These are phyloP conservation scores for Himalopsyche kuldschensis DNA, from an alignment of 2,888 invertebrate genomes.

Conservation along the genomic window DNA sequence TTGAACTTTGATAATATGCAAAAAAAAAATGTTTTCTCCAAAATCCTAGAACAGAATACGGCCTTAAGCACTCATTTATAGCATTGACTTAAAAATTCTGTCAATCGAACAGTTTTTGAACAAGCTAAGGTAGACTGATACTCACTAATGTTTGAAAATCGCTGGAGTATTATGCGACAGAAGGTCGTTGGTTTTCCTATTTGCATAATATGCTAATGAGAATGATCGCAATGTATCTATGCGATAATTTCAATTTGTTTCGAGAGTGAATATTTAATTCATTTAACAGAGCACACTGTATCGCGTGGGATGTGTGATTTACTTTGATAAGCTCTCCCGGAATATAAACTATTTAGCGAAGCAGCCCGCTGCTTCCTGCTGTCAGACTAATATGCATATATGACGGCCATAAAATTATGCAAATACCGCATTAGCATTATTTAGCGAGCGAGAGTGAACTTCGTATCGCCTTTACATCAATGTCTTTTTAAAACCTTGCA, in stretches of 20 bases:
- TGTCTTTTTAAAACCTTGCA: no score
- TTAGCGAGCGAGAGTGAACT: no score
- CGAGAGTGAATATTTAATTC: not conserved
- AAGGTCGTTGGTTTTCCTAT: not conserved
- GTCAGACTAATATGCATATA: not conserved
- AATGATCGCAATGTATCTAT: not conserved
- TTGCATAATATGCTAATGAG: not conserved
- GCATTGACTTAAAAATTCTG: no score
- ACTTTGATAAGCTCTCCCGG: not conserved
- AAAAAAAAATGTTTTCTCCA: no score
- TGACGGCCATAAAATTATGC: not conserved
- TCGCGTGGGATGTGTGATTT: not conserved
- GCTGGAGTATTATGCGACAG: not conserved
- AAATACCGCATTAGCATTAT: not conserved
- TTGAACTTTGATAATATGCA: no score
- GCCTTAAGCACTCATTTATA: no score
- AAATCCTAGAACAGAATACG: no score
- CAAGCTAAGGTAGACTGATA: no score
- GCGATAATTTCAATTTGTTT: not conserved
- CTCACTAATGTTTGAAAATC: not conserved
- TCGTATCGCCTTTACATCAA: no score
- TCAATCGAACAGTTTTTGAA: no score
- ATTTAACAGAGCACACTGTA: not conserved
- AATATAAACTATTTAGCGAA: not conserved
- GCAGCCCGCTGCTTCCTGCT: not conserved